phyloP scores from a whole-genome alignment of 2,888 invertebrate species.

The Halictus ligatus region DNA sequence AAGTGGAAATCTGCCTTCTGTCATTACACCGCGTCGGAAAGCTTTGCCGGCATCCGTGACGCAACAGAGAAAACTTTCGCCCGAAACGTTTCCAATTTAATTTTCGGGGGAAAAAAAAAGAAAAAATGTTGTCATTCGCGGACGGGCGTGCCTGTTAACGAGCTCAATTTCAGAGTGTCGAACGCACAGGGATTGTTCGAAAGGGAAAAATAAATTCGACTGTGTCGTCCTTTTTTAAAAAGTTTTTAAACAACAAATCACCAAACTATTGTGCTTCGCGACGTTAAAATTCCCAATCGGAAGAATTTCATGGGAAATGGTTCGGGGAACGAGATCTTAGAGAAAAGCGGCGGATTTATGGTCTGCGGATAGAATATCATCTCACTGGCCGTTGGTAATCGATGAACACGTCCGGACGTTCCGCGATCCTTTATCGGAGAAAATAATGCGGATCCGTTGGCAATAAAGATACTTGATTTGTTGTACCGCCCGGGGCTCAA shows the following conservation, averaged over 20 bases:
- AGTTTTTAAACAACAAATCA: too few relatives aligned
- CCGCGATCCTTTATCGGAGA: not conserved
- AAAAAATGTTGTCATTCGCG: not conserved
- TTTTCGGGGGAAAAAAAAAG: not conserved
- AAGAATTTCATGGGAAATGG: not conserved
- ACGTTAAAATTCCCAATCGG: not conserved
- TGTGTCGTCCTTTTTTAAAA: not conserved
- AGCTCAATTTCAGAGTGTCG: not conserved
- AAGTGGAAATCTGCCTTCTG: not conserved
- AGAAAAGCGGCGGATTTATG: not conserved
- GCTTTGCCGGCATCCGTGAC: not conserved
- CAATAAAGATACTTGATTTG: constrained; percentile 31
- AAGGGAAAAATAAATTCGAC: constrained; percentile 3
- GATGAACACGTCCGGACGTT: not conserved
- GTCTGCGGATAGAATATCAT: not conserved
- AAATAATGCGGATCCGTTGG: constrained; percentile 5
- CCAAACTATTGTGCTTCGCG: not conserved
- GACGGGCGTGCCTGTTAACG: not conserved
- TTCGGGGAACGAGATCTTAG: not conserved
- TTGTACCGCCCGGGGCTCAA: constrained; percentile 11
- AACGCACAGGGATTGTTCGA: not conserved
- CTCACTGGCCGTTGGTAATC: not conserved
- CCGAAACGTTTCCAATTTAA: constrained; percentile 10
- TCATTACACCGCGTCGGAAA: not conserved
- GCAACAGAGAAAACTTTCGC: constrained; percentile 9